Evolutionary conservation across 2,113 vertebrate species (phyloP).

Genomic region (Otolemur garnettii): DNA sequence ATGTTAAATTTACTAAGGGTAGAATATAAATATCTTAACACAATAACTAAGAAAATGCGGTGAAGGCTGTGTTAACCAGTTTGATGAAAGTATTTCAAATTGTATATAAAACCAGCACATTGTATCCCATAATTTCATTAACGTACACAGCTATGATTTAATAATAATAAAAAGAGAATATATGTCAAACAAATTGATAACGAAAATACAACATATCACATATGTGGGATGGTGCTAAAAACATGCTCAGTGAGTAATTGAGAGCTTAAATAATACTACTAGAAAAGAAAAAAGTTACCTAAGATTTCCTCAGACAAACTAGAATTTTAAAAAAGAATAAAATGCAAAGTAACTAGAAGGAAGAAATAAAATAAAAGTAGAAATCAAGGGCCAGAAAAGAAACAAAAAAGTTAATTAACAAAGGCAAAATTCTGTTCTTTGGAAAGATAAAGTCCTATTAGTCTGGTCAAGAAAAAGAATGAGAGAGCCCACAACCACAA

Average conservation of each 20-base stretch:
- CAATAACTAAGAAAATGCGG: too few relatives aligned
- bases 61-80: too few relatives aligned
- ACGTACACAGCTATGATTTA: too few relatives aligned
- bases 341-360: background rate
- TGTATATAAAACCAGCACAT: too few relatives aligned
- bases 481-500: background rate
- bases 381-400: background rate
- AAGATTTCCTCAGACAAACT: background rate
- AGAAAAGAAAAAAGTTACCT: slow-evolving; percentile 4
- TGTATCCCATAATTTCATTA: too few relatives aligned
- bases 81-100: too few relatives aligned
- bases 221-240: background rate
- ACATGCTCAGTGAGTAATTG: background rate
- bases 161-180: background rate
- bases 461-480: background rate
- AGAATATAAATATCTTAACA: too few relatives aligned
- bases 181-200: background rate
- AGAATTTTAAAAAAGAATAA: background rate
- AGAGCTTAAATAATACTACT: slow-evolving; percentile 31
- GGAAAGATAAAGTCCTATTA: background rate
- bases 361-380: background rate
- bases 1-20: too few relatives aligned
- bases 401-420: background rate
- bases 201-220: background rate
- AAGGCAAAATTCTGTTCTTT: background rate